Percentiles rank a stretch among this genome's conserved stretches.
These are phyloP conservation scores for Candoia aspera DNA, from an alignment of 2,113 vertebrate species.

Conservation along the genomic window DNA sequence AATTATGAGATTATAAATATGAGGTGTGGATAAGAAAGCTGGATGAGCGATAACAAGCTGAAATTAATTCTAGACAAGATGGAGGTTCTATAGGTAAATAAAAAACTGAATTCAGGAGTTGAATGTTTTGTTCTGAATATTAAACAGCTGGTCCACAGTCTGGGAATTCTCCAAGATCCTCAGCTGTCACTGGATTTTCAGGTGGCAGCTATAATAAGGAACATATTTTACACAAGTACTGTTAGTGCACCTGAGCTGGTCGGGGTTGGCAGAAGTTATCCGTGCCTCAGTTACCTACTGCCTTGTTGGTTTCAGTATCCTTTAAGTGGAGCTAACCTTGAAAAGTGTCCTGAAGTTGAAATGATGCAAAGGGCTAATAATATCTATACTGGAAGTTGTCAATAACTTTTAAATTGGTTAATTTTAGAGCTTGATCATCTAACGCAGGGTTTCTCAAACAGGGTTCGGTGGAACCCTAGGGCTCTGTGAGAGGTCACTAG, in stretches of 20 bases:
- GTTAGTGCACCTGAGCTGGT: neutral
- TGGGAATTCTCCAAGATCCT: neutral
- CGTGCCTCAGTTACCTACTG: too few species aligned
- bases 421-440: too few species aligned
- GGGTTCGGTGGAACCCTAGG: too few species aligned
- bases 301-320: too few species aligned
- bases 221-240: neutral
- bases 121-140: neutral
- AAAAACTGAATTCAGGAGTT: neutral
- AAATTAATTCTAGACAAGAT: too few species aligned
- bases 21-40: neutral
- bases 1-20: neutral
- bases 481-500: too few species aligned
- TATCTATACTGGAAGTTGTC: neutral
- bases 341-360: neutral
- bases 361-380: neutral
- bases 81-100: too few species aligned
- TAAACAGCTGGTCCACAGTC: neutral
- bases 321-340: too few species aligned
- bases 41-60: neutral
- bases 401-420: neutral
- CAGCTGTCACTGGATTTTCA: neutral
- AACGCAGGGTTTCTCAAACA: too few species aligned
- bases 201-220: neutral
- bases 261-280: neutral